Evolutionary conservation across 2,113 vertebrate species (phyloP).

Genomic region (Spizaetus ornatus): DNA sequence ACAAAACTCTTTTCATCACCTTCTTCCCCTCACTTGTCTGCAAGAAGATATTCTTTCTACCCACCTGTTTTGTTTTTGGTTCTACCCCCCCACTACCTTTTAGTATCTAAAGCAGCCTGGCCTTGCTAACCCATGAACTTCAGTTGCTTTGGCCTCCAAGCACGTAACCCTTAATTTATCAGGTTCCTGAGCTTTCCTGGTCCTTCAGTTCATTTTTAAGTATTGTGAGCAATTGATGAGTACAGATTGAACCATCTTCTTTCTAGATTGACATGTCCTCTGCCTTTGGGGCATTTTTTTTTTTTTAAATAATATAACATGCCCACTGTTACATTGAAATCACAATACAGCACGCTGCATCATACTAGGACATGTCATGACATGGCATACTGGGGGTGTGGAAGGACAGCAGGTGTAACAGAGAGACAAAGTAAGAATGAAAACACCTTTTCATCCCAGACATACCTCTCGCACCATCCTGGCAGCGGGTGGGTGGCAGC

Average conservation of each 20-base stretch:
- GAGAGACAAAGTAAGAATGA: background rate
- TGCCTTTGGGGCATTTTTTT: background rate
- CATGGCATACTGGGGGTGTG: accelerated
- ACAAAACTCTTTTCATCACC: background rate
- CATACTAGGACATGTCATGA: accelerated
- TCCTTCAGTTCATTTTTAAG: background rate
- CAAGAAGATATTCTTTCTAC: background rate
- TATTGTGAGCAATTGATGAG: background rate
- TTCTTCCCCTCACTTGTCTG: background rate
- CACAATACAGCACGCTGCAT: background rate
- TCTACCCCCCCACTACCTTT: background rate
- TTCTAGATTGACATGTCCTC: accelerated
- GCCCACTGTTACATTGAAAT: background rate
- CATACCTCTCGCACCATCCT: accelerated
- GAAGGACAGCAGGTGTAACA: background rate
- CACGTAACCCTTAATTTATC: accelerated
- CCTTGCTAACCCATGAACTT: background rate
- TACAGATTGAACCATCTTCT: background rate
- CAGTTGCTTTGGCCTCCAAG: background rate
- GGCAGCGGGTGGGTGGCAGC: accelerated
- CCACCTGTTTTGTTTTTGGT: too few species aligned
- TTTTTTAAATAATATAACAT: background rate
- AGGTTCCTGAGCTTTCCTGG: background rate
- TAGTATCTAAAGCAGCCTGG: background rate
- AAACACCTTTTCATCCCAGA: accelerated